These are phyloP conservation scores for Orycteropus afer DNA, from an alignment of 2,113 vertebrate genomes.

Conservation along the genomic window DNA sequence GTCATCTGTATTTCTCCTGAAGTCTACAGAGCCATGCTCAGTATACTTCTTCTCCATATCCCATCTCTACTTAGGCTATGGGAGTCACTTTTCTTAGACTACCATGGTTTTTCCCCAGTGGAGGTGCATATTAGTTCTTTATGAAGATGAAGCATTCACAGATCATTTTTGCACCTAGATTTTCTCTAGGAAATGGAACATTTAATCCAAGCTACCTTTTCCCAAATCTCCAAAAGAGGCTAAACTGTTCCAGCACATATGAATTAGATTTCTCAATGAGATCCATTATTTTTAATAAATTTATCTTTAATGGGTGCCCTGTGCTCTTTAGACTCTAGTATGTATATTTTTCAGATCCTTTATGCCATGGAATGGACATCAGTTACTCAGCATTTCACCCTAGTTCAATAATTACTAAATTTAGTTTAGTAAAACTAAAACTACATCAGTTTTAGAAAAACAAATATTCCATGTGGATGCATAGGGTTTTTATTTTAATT, in stretches of 20 bases:
- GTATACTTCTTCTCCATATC: background rate
- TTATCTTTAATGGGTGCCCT: background rate
- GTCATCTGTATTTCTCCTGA: no score
- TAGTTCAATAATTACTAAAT: background rate
- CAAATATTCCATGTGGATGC: background rate
- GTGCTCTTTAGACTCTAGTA: background rate
- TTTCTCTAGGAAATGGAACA: background rate
- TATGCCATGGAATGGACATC: background rate
- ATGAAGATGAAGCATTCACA: background rate
- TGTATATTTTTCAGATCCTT: background rate
- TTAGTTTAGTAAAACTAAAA: no score
- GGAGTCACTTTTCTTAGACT: background rate
- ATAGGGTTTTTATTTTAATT: slow-evolving; percentile 38
- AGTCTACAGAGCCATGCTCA: background rate
- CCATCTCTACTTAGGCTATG: background rate
- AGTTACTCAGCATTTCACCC: background rate
- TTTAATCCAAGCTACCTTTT: background rate
- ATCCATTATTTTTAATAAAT: background rate
- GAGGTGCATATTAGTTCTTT: background rate
- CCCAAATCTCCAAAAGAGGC: background rate
- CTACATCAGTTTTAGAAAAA: no score
- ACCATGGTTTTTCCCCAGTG: background rate
- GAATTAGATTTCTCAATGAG: background rate
- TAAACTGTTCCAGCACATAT: background rate
- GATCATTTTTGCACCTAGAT: background rate